A percentile compares a stretch with the other conserved stretches of the same genome.
These are phyloP conservation scores for Hydroisotoma schaefferi DNA, from an alignment of 2,888 invertebrate species.

Conservation along the genomic window DNA sequence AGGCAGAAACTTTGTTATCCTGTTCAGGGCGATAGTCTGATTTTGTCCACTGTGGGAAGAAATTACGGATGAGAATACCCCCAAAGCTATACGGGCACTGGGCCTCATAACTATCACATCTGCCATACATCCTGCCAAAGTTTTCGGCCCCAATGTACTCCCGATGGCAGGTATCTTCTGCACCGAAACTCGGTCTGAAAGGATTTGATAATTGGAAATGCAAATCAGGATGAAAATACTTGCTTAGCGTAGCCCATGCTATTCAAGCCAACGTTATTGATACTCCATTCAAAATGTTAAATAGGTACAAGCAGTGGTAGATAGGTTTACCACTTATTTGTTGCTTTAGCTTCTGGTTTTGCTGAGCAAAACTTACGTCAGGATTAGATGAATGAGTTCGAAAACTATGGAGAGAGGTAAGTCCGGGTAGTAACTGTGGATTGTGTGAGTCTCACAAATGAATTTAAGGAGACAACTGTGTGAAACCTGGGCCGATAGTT, in stretches of 20 bases:
- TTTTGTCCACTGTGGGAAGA: slow-evolving; percentile 4
- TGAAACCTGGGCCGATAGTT: slow-evolving; percentile 17
- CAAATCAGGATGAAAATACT: neutral
- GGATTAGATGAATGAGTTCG: slow-evolving; percentile 29
- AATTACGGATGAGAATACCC: slow-evolving; percentile 9
- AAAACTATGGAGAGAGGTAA: slow-evolving; percentile 26
- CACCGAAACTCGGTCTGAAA: slow-evolving; percentile 29
- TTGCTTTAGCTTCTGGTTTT: neutral
- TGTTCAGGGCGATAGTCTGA: neutral
- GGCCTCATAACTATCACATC: slow-evolving; percentile 11
- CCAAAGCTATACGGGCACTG: slow-evolving; percentile 6
- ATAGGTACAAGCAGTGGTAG: too few relatives aligned
- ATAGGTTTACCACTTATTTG: neutral
- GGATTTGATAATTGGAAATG: slow-evolving; percentile 1
- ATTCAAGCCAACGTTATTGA: too few relatives aligned
- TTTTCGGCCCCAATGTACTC: slow-evolving; percentile 28
- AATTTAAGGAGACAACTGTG: slow-evolving; percentile 34
- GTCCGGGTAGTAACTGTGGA: slow-evolving; percentile 23
- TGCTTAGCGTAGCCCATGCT: too few relatives aligned
- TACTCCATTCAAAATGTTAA: too few relatives aligned
- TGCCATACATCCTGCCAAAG: slow-evolving; percentile 16
- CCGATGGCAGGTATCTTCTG: slow-evolving; percentile 20
- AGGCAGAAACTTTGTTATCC: too few relatives aligned
- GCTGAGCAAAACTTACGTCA: slow-evolving; percentile 24
- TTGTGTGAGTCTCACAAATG: slow-evolving; percentile 34